These are phyloP conservation scores for Phthorimaea operculella DNA, from an alignment of 1,140 invertebrate species.

Conservation along the genomic window DNA sequence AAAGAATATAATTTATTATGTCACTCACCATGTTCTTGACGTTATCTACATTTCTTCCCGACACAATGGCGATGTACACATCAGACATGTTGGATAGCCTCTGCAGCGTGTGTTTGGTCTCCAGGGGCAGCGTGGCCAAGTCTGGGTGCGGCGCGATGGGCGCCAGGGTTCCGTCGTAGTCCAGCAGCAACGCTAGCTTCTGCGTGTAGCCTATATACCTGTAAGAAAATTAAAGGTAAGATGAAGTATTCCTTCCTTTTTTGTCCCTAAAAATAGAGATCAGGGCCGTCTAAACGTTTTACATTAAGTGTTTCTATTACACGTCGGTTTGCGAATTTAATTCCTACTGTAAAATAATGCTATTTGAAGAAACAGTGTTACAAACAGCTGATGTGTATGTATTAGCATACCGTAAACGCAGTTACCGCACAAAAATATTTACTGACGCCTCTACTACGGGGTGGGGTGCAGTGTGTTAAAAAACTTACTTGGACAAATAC, in stretches of 20 bases:
- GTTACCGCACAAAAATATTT: too few species aligned
- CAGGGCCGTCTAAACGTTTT: too few species aligned
- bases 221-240: conserved; percentile 12
- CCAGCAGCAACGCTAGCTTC: conserved; percentile 84
- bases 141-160: conserved; percentile 91
- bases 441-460: too few species aligned
- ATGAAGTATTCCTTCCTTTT: background rate
- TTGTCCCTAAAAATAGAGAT: too few species aligned
- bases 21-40: conserved; percentile 83
- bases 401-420: too few species aligned
- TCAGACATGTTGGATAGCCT: conserved; percentile 87
- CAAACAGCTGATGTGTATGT: too few species aligned
- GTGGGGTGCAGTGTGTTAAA: too few species aligned
- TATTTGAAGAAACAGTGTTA: too few species aligned
- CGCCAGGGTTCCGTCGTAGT: conserved; percentile 91
- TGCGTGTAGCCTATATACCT: conserved; percentile 88
- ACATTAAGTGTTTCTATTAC: too few species aligned
- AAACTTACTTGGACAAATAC: conserved; percentile 80
- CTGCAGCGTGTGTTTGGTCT: conserved; percentile 87
- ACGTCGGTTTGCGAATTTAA: too few species aligned
- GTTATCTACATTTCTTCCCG: conserved; percentile 87
- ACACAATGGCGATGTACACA: conserved; percentile 89
- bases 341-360: too few species aligned
- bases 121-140: conserved; percentile 82
- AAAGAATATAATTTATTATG: too few species aligned